Conservation (phyloP, 2,888 invertebrate species). For the Stenchaetothrips biformis region DNA sequence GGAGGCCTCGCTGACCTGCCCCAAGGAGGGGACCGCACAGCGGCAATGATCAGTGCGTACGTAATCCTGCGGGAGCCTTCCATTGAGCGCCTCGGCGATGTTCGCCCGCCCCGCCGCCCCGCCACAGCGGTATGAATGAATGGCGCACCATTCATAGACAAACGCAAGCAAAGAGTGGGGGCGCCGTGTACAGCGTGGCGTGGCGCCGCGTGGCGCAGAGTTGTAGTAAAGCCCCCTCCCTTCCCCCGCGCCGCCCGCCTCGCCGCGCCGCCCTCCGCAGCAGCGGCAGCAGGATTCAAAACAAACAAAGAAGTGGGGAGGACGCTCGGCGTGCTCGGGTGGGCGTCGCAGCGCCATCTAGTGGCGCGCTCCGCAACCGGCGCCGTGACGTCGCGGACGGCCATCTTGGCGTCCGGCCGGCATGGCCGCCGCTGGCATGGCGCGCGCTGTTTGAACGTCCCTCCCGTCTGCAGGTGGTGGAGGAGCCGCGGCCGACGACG, state of each 20-base stretch:
- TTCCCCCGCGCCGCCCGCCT: not conserved
- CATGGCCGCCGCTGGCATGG: not conserved
- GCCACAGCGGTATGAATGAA: not conserved
- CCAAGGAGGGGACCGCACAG: not conserved
- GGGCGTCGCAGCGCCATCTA: not conserved
- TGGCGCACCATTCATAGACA: constrained; percentile 18
- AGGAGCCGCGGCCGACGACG: not conserved
- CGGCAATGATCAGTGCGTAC: not conserved
- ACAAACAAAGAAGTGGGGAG: not conserved
- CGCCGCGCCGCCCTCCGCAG: not conserved
- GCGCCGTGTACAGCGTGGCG: not conserved
- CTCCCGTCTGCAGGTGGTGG: constrained; percentile 11
- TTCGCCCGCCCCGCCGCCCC: not conserved
- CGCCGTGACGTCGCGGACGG: not conserved
- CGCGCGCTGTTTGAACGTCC: not conserved
- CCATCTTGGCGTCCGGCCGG: not conserved
- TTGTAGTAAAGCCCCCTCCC: constrained; percentile 3
- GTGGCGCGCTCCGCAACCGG: not conserved
- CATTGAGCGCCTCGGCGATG: not conserved
- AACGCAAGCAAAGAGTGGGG: not conserved
- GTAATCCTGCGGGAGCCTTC: not conserved
- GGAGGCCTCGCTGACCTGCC: not conserved
- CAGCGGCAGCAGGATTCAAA: not conserved
- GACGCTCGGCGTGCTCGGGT: not conserved
- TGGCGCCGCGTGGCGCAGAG: not conserved